Evolutionary conservation across 2,797 vertebrate genomes (phyloP).

Genomic region (Gymnopithys bicolor): DNA sequence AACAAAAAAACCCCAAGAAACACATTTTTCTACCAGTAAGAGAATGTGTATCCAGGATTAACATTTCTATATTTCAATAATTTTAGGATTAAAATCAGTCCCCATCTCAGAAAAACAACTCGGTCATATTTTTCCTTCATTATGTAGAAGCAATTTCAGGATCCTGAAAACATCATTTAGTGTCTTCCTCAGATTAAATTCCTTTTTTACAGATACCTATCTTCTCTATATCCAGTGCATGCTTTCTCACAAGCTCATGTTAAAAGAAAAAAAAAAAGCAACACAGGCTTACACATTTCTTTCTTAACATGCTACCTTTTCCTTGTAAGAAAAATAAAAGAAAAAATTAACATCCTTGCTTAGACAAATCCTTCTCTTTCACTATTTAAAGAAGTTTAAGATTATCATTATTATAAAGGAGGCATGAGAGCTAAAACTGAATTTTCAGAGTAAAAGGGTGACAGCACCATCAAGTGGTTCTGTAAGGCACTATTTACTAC

Average conservation of each 20-base stretch:
- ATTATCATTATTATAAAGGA: background rate
- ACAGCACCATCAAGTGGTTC: constrained; percentile 62
- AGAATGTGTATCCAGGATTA: background rate
- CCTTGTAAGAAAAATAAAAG: background rate
- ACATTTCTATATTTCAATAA: background rate
- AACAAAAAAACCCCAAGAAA: background rate
- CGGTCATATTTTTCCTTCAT: background rate
- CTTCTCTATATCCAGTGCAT: background rate
- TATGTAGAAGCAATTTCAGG: background rate
- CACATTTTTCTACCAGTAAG: background rate
- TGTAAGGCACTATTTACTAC: background rate
- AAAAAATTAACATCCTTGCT: background rate
- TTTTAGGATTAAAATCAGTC: background rate
- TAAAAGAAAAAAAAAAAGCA: background rate
- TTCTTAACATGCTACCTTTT: background rate
- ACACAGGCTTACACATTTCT: background rate
- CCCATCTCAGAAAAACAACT: background rate
- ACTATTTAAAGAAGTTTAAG: background rate
- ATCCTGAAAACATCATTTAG: background rate
- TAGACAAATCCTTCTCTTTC: background rate
- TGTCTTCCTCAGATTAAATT: background rate
- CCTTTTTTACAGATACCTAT: background rate
- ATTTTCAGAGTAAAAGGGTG: constrained; percentile 11
- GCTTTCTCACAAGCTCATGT: rapidly evolving
- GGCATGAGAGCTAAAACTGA: background rate